These are phyloP conservation scores for Musca domestica DNA, from an alignment of 1,140 invertebrate genomes.

Conservation along the genomic window DNA sequence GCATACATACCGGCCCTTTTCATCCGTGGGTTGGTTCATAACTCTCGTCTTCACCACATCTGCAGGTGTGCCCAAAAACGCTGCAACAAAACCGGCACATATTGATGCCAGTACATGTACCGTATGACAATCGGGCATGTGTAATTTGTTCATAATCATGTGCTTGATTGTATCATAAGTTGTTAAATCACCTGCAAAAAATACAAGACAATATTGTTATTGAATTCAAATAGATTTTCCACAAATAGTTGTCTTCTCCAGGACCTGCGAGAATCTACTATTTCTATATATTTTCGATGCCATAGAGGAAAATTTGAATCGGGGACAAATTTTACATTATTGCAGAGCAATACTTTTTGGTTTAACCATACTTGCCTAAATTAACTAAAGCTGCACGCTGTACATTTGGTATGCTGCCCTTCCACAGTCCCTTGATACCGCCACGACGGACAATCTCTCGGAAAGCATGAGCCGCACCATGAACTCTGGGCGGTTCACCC, in stretches of 20 bases:
- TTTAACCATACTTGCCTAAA: conserved; percentile 56
- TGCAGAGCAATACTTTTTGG: too few relatives aligned
- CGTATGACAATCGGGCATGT: conserved; percentile 72
- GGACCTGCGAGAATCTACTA: too few relatives aligned
- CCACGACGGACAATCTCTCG: conserved; percentile 69
- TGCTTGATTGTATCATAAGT: conserved; percentile 89
- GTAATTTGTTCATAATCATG: conserved; percentile 72
- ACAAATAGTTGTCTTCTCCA: too few relatives aligned
- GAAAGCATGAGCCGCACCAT: conserved; percentile 75
- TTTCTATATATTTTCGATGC: too few relatives aligned
- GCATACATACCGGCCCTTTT: conserved; percentile 67
- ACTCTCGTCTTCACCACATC: conserved; percentile 91
- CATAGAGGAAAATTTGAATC: too few relatives aligned
- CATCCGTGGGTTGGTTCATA: conserved; percentile 90
- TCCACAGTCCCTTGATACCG: conserved; percentile 83
- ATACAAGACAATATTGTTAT: too few relatives aligned
- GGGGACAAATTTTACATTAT: too few relatives aligned
- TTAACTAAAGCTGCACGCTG: conserved; percentile 81
- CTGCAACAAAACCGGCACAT: conserved; percentile 82
- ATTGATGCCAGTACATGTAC: conserved; percentile 78
- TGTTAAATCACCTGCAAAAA: conserved; percentile 69
- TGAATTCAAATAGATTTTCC: too few relatives aligned
- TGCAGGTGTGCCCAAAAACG: conserved; percentile 83
- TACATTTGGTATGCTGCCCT: conserved; percentile 80
- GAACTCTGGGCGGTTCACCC: conserved; percentile 75